Evolutionary conservation across 2,797 vertebrate species (phyloP).

Genomic region (Hippocampus kuda): DNA sequence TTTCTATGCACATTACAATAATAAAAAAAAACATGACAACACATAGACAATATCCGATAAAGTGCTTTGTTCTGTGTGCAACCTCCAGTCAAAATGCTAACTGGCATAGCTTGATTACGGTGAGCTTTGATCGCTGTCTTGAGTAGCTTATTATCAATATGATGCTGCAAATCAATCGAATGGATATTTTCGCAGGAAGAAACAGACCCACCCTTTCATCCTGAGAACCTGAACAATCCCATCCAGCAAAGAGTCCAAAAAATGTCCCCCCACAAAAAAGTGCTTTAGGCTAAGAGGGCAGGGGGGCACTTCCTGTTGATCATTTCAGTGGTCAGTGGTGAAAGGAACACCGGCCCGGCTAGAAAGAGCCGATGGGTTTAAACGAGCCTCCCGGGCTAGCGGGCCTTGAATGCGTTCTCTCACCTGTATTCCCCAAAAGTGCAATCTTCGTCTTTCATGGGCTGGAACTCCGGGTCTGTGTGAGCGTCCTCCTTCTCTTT

Average conservation of each 20-base stretch:
- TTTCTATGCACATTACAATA: background rate
- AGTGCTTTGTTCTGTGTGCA: slow-evolving; percentile 63
- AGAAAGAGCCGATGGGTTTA: slow-evolving; percentile 43
- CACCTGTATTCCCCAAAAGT: slow-evolving; percentile 99
- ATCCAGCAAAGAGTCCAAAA: slow-evolving; percentile 32
- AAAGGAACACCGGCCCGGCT: slow-evolving; percentile 34
- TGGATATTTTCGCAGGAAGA: background rate
- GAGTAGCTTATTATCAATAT: slow-evolving; percentile 20
- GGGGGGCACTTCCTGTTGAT: background rate
- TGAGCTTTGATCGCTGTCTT: slow-evolving; percentile 26
- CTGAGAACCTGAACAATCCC: slow-evolving; percentile 47
- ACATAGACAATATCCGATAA: slow-evolving; percentile 59
- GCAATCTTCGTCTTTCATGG: slow-evolving; percentile 97
- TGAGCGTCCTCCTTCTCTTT: slow-evolving; percentile 99
- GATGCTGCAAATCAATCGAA: background rate
- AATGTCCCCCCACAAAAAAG: slow-evolving; percentile 27
- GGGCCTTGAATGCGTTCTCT: slow-evolving; percentile 60
- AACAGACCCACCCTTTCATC: background rate
- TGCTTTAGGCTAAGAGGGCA: slow-evolving; percentile 34
- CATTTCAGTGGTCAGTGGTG: background rate
- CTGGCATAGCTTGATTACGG: slow-evolving; percentile 30
- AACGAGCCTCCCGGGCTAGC: slow-evolving; percentile 33
- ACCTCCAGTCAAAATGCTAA: slow-evolving; percentile 44
- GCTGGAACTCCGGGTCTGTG: slow-evolving; percentile 95
- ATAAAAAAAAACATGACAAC: slow-evolving; percentile 37